Percentiles rank a stretch among this genome's conserved stretches.
Evolutionary conservation across 2,888 invertebrate species (phyloP).

Genomic region (Trypoxylon attenuatum): DNA sequence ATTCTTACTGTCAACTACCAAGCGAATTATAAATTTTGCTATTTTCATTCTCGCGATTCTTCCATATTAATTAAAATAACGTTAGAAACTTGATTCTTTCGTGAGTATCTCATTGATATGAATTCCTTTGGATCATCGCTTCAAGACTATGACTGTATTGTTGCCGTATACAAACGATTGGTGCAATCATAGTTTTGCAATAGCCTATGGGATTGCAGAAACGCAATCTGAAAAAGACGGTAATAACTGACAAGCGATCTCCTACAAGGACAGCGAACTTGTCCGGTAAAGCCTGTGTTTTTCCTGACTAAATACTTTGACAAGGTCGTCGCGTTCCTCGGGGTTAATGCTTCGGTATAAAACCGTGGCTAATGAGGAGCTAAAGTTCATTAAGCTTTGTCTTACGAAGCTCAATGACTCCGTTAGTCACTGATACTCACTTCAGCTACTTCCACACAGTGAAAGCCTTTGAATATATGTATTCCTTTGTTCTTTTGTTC

Average conservation of each 20-base stretch:
- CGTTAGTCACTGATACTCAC: background rate
- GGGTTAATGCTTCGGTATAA: slow-evolving; percentile 34
- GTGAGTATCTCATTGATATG: too few relatives aligned
- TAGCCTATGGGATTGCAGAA: slow-evolving; percentile 55
- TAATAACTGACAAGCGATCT: slow-evolving; percentile 63
- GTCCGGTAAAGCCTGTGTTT: slow-evolving; percentile 50
- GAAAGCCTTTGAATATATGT: too few relatives aligned
- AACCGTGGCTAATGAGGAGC: background rate
- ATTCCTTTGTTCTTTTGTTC: too few relatives aligned
- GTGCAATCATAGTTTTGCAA: slow-evolving; percentile 48
- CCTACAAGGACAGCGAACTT: slow-evolving; percentile 64
- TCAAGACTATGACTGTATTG: slow-evolving; percentile 7
- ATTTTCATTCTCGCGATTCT: too few relatives aligned
- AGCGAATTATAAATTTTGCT: too few relatives aligned
- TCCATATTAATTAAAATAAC: too few relatives aligned
- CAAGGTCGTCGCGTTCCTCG: slow-evolving; percentile 43
- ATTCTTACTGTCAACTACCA: too few relatives aligned
- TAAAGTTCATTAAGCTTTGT: too few relatives aligned
- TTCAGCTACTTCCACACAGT: too few relatives aligned
- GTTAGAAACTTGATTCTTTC: too few relatives aligned
- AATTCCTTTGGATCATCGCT: too few relatives aligned
- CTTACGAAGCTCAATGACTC: too few relatives aligned
- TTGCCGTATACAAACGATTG: slow-evolving; percentile 30
- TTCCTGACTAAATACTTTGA: slow-evolving; percentile 54
- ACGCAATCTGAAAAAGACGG: slow-evolving; percentile 64